These are phyloP conservation scores for Spisula subtruncata DNA, from an alignment of 2,888 invertebrate species.

Conservation along the genomic window DNA sequence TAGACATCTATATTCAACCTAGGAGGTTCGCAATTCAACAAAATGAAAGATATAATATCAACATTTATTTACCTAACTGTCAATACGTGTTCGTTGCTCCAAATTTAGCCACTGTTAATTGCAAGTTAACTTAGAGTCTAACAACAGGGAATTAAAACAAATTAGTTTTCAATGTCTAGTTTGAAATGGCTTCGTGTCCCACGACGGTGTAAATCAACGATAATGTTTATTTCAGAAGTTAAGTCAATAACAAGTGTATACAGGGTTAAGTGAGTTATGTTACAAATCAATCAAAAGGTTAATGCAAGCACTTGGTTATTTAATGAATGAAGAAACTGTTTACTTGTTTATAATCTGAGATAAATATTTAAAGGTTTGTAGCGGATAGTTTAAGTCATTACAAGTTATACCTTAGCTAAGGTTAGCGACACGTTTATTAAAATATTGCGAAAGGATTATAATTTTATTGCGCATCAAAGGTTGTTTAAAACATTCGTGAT, in stretches of 20 bases:
- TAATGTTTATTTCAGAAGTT: background rate
- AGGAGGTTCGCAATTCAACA: slow-evolving; percentile 4
- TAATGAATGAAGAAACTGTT: background rate
- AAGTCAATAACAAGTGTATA: background rate
- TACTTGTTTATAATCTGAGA: background rate
- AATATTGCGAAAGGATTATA: background rate
- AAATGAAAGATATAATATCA: background rate
- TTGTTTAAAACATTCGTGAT: slow-evolving; percentile 20
- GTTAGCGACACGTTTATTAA: background rate
- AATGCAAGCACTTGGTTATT: background rate
- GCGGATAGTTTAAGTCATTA: background rate
- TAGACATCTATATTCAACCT: background rate
- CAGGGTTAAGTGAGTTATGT: slow-evolving; percentile 13
- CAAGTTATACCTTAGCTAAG: background rate
- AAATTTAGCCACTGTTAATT: slow-evolving; percentile 21
- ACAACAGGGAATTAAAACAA: background rate
- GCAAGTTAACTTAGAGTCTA: background rate
- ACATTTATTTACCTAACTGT: background rate
- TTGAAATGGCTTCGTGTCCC: slow-evolving; percentile 6
- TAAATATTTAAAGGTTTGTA: slow-evolving; percentile 7
- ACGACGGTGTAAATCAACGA: background rate
- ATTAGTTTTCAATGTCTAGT: background rate
- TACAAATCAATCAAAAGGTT: slow-evolving; percentile 10
- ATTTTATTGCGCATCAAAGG: slow-evolving; percentile 19
- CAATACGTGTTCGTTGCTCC: background rate